These are phyloP conservation scores for Trissolcus japonicus DNA, from an alignment of 2,888 invertebrate species.

Conservation along the genomic window DNA sequence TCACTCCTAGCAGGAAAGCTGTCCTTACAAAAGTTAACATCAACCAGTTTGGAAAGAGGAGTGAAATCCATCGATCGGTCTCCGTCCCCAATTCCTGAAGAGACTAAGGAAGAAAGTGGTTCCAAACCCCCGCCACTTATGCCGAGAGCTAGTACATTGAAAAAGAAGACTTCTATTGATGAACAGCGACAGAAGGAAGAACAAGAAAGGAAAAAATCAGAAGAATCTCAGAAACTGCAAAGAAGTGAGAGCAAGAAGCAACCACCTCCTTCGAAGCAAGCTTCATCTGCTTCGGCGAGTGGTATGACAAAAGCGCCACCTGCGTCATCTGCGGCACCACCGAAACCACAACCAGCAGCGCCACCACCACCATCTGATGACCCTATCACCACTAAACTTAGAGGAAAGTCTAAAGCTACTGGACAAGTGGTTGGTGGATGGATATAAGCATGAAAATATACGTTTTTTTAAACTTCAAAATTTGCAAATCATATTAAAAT, in stretches of 20 bases:
- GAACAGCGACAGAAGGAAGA: slow-evolving; percentile 54
- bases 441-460: slow-evolving; percentile 77
- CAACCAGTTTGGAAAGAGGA: slow-evolving; percentile 63
- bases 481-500: background rate
- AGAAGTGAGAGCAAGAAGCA: slow-evolving; percentile 56
- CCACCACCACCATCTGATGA: slow-evolving; percentile 41
- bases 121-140: slow-evolving; percentile 50
- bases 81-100: slow-evolving; percentile 80
- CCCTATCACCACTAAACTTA: slow-evolving; percentile 76
- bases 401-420: slow-evolving; percentile 84
- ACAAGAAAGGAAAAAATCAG: slow-evolving; percentile 25
- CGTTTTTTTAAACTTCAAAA: background rate
- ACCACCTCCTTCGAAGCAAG: slow-evolving; percentile 3
- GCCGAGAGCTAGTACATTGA: slow-evolving; percentile 19
- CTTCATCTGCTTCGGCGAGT: slow-evolving; percentile 3
- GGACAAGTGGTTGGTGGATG: slow-evolving; percentile 86
- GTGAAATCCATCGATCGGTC: slow-evolving; percentile 63
- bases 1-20: slow-evolving; percentile 9
- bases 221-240: slow-evolving; percentile 12
- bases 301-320: background rate
- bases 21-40: slow-evolving; percentile 57
- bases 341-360: background rate
- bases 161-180: slow-evolving; percentile 38
- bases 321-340: background rate
- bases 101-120: slow-evolving; percentile 77